Conservation (phyloP, 2,113 vertebrate species). For the Colius striatus region DNA sequence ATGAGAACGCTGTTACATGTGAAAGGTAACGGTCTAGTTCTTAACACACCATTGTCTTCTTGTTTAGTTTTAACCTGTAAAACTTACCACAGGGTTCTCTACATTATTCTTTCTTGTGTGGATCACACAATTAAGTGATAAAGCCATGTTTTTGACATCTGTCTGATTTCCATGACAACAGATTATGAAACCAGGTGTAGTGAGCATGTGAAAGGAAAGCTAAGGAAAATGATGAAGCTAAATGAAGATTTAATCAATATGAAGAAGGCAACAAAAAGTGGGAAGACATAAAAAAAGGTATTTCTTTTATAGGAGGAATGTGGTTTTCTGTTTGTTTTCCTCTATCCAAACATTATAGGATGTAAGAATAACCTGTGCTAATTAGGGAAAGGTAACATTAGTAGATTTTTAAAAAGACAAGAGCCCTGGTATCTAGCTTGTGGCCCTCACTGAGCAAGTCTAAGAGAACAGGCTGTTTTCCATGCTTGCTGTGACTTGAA, state of each 20-base stretch:
- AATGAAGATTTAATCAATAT: constrained; percentile 51
- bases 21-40: not conserved
- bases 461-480: not conserved
- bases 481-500: not conserved
- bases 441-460: not conserved
- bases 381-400: not conserved
- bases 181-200: constrained; percentile 54
- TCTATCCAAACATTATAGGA: not conserved
- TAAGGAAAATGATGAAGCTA: constrained; percentile 20
- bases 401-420: not conserved
- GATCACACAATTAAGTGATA: constrained; percentile 49
- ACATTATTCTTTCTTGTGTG: not conserved
- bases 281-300: not conserved
- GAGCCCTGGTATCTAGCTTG: not conserved
- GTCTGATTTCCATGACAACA: constrained; percentile 77
- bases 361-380: not conserved
- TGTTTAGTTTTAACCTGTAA: constrained; percentile 10
- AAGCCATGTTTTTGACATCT: constrained; percentile 69
- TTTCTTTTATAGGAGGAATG: not conserved
- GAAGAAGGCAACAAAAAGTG: not conserved
- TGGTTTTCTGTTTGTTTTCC: not conserved
- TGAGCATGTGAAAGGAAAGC: constrained; percentile 1
- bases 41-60: not conserved
- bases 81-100: constrained; percentile 6
- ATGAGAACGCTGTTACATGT: not conserved